Evolutionary conservation across 1,140 invertebrate species (phyloP), one percentile per base, ranked within the genome.

Genomic region (Vanessa tameamea): DNA sequence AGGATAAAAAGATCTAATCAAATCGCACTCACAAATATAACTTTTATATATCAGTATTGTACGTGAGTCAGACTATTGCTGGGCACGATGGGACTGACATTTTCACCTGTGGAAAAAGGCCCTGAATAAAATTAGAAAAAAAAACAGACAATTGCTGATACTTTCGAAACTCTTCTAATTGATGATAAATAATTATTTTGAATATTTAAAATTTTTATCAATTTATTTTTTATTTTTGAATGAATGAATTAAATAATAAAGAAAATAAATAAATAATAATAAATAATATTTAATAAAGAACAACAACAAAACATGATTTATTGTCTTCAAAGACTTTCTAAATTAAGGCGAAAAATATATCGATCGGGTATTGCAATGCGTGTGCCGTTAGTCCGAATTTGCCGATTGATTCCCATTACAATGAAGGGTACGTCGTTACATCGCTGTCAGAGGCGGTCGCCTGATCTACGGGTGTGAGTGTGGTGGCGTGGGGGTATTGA

Each of bases 361-460:
- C 72, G 72, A 79, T 72, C 65, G 51, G 61, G 47, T 63, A 69
- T 59, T 76, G 76, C 75, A 77, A 59, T 72, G 78, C 76, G 76
- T 77, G 74, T 79, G 75, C 53, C 43, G 65, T 72, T 71, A 63
- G 75, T 79, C 76, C 78, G 74, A 82, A 91, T 92, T 91, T 89
- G 87, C 83, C 90, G 89, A 92, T 91, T 91, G 90, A 92, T 89
- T 89, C 87, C 85, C 87, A 85, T 89, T 92, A 91, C 90, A 91
- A 91, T 90, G 88, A 90, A 90, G 86, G 85, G 87, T 90, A 91
- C 87, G 86, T 84, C 79, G 88, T 88, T 88, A 92, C 87, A 88
- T 81, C 77, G 84, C 81, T 88, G 82, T 87, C 85, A 87, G 85
- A 88, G 84, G 87, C 81, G 89, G 84, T 86, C 83, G 48, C 63